phyloP scores from a whole-genome alignment of 2,888 invertebrate species.

The Meganola albula region DNA sequence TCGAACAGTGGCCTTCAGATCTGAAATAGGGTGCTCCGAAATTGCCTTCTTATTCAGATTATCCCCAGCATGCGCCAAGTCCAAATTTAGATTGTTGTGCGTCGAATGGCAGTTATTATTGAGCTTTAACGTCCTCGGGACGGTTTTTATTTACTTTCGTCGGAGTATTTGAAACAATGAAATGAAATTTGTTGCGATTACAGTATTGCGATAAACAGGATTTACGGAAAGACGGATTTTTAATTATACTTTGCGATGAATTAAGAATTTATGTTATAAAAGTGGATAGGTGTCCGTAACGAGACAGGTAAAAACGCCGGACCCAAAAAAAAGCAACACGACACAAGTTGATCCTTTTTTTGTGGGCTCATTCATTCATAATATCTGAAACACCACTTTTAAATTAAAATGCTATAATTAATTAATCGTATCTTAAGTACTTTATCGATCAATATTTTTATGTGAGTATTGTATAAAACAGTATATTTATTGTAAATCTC shows the following conservation, averaged over 20 bases:
- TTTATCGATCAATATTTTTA: too few species aligned
- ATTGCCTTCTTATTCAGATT: conserved; percentile 56
- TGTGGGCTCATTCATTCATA: too few species aligned
- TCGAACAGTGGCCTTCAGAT: conserved; percentile 50
- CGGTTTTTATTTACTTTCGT: conserved; percentile 37
- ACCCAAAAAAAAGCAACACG: background rate
- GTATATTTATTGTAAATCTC: too few species aligned
- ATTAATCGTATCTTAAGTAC: too few species aligned
- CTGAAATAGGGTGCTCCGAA: conserved; percentile 51
- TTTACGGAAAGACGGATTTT: too few species aligned
- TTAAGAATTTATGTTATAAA: too few species aligned
- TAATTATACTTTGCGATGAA: too few species aligned
- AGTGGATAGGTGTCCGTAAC: too few species aligned
- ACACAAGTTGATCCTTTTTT: background rate
- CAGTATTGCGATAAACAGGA: too few species aligned
- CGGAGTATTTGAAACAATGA: conserved; percentile 48
- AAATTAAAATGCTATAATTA: too few species aligned
- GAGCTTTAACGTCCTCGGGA: conserved; percentile 45
- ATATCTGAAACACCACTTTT: too few species aligned
- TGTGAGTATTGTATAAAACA: too few species aligned
- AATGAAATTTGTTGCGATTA: conserved; percentile 40
- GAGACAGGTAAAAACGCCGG: background rate
- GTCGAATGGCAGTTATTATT: conserved; percentile 46
- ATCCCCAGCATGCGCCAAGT: conserved; percentile 45
- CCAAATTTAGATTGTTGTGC: conserved; percentile 46